Percentiles rank a stretch among this genome's conserved stretches.
Conservation (phyloP, 30 jellyfish, hydroid and myxozoan species). For the Aurelia sp. region DNA sequence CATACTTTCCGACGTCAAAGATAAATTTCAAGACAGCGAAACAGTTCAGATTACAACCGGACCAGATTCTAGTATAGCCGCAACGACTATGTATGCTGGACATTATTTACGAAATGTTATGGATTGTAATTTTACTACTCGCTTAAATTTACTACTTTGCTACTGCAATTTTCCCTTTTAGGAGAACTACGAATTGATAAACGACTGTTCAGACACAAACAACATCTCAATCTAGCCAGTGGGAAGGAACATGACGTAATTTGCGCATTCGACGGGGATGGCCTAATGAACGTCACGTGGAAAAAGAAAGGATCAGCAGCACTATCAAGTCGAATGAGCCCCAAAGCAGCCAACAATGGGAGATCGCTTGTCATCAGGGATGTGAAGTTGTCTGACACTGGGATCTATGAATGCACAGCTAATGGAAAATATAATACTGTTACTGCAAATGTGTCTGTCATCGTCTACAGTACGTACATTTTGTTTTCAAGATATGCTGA, state of each 20-base stretch:
- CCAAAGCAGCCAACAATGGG: conserved; percentile 2
- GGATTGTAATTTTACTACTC: no score
- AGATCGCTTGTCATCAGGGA: conserved; percentile 52
- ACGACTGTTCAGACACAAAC: background rate
- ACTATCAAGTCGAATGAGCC: conserved; percentile 77
- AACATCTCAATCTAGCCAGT: conserved; percentile 47
- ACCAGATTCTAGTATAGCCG: no score
- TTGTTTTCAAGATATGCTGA: background rate
- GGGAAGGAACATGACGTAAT: conserved; percentile 46
- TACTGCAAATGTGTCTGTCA: conserved; percentile 35
- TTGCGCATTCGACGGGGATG: conserved; percentile 79
- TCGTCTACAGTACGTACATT: conserved; percentile 66
- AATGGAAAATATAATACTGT: conserved; percentile 66
- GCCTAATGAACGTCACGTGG: conserved; percentile 71
- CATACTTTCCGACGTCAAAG: no score
- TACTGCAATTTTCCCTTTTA: no score
- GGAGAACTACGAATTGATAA: no score
- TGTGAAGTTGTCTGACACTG: conserved; percentile 69
- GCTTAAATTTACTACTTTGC: no score
- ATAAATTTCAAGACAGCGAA: no score
- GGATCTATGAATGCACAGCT: conserved; percentile 69
- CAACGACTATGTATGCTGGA: no score
- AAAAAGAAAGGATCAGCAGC: conserved; percentile 51
- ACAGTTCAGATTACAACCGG: no score
- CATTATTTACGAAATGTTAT: no score